phyloP scores from a whole-genome alignment of 2,888 invertebrate species.

The Nephrotoma appendiculata region DNA sequence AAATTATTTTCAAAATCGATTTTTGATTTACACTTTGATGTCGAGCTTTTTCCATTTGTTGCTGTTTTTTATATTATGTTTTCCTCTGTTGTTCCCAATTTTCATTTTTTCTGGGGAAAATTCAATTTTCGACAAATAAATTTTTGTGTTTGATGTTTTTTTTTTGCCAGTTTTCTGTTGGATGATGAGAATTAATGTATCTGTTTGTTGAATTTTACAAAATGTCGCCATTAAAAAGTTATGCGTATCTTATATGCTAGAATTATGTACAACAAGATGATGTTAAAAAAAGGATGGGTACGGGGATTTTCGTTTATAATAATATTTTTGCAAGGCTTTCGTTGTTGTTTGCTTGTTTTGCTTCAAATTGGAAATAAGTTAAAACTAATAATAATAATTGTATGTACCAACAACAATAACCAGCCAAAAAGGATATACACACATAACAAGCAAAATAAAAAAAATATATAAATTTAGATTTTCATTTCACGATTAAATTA shows the following conservation, averaged over 20 bases:
- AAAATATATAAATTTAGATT: not conserved
- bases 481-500: not conserved
- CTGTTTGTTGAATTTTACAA: not conserved
- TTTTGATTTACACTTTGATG: not conserved
- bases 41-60: not conserved
- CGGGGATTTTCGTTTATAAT: not conserved
- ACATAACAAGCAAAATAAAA: not conserved
- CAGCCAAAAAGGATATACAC: not conserved
- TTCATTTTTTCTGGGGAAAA: not conserved
- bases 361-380: not conserved
- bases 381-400: not conserved
- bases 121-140: not conserved
- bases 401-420: not conserved
- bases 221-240: not conserved
- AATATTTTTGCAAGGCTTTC: not conserved
- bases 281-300: not conserved
- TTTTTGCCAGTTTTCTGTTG: not conserved
- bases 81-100: not conserved
- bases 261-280: not conserved
- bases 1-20: not conserved
- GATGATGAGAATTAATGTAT: not conserved
- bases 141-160: not conserved
- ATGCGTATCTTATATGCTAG: not conserved
- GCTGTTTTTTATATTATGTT: not conserved
- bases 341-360: not conserved